These are phyloP conservation scores for Eulemur coronatus DNA, from an alignment of 2,797 vertebrate genomes.

Conservation along the genomic window DNA sequence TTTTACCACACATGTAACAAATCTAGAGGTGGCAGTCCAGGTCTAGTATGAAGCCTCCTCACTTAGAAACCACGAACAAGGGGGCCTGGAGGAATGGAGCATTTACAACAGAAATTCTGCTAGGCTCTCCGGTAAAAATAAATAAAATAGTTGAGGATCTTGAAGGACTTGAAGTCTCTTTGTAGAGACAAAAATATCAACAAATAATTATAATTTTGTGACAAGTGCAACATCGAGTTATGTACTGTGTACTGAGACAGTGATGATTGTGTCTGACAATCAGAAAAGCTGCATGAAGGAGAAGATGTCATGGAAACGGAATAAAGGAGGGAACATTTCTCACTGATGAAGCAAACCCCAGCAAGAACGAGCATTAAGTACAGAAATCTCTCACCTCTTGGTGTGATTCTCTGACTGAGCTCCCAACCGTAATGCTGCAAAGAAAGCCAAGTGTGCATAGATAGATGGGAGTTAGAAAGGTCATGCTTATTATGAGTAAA, in stretches of 20 bases:
- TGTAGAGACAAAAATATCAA: neutral
- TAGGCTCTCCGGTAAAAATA: neutral
- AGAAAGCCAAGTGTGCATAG: no score
- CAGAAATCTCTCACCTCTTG: neutral
- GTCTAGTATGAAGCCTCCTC: neutral
- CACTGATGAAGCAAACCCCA: neutral
- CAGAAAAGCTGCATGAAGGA: neutral
- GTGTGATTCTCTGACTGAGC: neutral
- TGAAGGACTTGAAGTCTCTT: neutral
- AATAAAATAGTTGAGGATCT: neutral
- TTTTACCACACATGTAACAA: neutral
- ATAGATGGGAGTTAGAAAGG: neutral
- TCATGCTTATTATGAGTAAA: neutral
- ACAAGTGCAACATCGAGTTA: neutral
- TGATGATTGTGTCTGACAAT: neutral
- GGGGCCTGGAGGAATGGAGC: neutral
- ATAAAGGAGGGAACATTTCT: neutral
- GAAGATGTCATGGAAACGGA: neutral
- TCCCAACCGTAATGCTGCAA: accelerated
- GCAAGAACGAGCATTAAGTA: no score
- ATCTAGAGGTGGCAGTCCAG: neutral
- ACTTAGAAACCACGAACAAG: neutral
- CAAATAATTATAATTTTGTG: neutral
- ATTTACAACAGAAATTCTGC: neutral
- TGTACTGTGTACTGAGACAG: neutral